These are phyloP conservation scores for Coregonus ussuriensis DNA, from an alignment of 2,797 vertebrate genomes.

Conservation along the genomic window DNA sequence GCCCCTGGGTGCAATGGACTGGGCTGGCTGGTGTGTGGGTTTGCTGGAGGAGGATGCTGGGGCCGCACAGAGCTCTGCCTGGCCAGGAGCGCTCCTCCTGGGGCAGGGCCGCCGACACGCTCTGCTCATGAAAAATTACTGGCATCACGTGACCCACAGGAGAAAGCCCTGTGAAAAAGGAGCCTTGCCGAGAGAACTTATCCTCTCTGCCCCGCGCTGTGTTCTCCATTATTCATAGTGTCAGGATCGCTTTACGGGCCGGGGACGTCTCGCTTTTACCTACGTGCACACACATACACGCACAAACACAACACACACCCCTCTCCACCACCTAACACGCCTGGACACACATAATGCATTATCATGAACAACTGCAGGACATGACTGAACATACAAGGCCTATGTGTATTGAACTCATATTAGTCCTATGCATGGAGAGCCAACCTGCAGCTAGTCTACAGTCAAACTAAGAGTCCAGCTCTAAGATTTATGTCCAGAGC, in stretches of 20 bases:
- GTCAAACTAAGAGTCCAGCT: neutral
- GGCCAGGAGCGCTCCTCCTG: constrained; percentile 50
- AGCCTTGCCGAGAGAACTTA: constrained; percentile 79
- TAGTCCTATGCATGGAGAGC: neutral
- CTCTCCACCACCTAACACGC: neutral
- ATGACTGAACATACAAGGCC: constrained; percentile 11
- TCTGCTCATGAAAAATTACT: constrained; percentile 88
- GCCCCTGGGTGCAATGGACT: constrained; percentile 30
- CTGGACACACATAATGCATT: constrained; percentile 17
- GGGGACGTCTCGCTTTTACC: constrained; percentile 77
- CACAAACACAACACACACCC: constrained; percentile 7
- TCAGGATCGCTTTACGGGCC: constrained; percentile 89
- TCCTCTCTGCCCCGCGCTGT: constrained; percentile 72
- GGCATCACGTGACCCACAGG: constrained; percentile 75
- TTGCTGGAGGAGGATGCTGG: constrained; percentile 37
- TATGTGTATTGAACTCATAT: neutral
- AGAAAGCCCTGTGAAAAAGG: constrained; percentile 86
- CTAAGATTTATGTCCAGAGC: neutral
- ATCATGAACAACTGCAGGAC: constrained; percentile 26
- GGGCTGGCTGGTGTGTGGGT: constrained; percentile 35
- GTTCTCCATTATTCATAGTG: constrained; percentile 92
- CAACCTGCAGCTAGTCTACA: neutral
- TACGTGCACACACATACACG: constrained; percentile 17
- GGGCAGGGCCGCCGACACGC: constrained; percentile 55
- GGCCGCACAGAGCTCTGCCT: constrained; percentile 34